phyloP scores from a whole-genome alignment of 1,140 invertebrate genomes.

The Aphis craccivora region DNA sequence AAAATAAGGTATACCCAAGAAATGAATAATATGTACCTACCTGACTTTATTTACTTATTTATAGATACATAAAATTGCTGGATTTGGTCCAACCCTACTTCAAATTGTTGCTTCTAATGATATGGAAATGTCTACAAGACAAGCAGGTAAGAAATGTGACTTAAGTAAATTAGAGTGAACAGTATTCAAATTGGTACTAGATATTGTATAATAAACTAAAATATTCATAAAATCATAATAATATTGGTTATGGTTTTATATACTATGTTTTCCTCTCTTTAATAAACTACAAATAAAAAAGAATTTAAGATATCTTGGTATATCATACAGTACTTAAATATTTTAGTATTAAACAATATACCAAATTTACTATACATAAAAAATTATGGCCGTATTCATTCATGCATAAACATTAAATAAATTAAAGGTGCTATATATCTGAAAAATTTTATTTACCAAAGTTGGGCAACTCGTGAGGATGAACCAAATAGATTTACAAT shows the following conservation, averaged over 20 bases:
- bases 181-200: not conserved
- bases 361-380: not conserved
- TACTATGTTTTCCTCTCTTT: not conserved
- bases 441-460: constrained; percentile 90
- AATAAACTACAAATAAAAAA: not conserved
- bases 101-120: constrained; percentile 92
- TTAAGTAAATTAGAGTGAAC: not conserved
- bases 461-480: constrained; percentile 88
- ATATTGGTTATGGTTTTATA: not conserved
- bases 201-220: not conserved
- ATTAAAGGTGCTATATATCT: constrained; percentile 86
- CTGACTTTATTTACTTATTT: constrained; percentile 52
- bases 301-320: not conserved
- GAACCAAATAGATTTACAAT: constrained; percentile 82
- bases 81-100: constrained; percentile 90
- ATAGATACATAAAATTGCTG: constrained; percentile 94
- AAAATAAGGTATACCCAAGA: not conserved
- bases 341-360: not conserved
- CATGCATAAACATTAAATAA: not conserved
- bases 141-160: constrained; percentile 76
- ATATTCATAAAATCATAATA: not conserved
- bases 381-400: not conserved
- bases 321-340: not conserved
- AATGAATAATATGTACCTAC: not conserved
- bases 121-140: constrained; percentile 89